phyloP scores from a whole-genome alignment of 1,140 invertebrate species.

The Drosophila arawakana region DNA sequence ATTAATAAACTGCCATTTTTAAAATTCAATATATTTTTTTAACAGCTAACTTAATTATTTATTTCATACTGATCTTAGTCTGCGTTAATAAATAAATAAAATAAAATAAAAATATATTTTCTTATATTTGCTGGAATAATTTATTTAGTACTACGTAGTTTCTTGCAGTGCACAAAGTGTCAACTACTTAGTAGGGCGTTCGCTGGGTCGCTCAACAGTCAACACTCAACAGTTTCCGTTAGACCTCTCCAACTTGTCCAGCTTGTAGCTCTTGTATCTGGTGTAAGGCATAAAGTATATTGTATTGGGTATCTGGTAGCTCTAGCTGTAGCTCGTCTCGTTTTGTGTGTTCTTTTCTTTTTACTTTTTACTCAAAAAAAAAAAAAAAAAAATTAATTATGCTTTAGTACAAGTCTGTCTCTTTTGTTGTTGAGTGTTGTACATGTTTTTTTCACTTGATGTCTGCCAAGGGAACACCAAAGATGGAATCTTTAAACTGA shows the following conservation, averaged over 20 bases:
- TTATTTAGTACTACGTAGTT: not conserved
- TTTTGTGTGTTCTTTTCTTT: conserved; percentile 12
- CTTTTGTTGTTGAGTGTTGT: not conserved
- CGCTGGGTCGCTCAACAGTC: conserved; percentile 41
- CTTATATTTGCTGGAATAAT: too few relatives aligned
- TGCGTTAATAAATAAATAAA: too few relatives aligned
- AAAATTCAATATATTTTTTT: too few relatives aligned
- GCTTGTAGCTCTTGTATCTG: conserved; percentile 19
- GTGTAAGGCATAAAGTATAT: not conserved
- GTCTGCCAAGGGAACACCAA: conserved; percentile 10
- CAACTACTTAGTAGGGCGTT: conserved; percentile 36
- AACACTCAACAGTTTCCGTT: conserved; percentile 48
- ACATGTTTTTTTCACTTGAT: conserved; percentile 16
- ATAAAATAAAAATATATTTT: too few relatives aligned
- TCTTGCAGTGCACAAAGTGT: conserved; percentile 21
- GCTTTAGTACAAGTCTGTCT: conserved; percentile 16
- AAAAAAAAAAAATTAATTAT: conserved; percentile 39
- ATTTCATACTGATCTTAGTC: too few relatives aligned
- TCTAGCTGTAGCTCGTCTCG: conserved; percentile 33
- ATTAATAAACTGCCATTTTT: too few relatives aligned
- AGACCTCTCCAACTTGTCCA: conserved; percentile 46
- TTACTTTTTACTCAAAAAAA: conserved; percentile 28
- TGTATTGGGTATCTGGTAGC: not conserved
- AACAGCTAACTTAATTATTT: too few relatives aligned
- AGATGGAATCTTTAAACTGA: conserved; percentile 4